Percentiles rank a stretch among this genome's conserved stretches.
phyloP scores from a whole-genome alignment of 2,797 vertebrate genomes.

The Hippopotamyrus pictus region DNA sequence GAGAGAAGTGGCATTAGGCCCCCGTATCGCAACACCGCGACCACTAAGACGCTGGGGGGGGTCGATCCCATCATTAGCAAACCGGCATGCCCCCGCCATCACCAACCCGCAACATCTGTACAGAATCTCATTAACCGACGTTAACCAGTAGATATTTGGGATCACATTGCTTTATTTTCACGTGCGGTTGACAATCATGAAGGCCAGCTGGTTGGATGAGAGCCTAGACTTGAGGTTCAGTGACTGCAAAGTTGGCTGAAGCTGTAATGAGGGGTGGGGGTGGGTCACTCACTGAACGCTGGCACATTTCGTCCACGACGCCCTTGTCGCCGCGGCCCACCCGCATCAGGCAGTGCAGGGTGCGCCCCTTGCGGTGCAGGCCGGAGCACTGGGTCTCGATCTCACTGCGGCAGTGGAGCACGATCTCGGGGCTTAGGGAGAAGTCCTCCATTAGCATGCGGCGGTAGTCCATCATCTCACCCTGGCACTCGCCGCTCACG shows the following conservation, averaged over 20 bases:
- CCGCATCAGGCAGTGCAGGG: conserved; percentile 93
- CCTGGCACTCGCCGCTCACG: conserved; percentile 92
- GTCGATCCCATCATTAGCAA: neutral
- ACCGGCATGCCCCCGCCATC: neutral
- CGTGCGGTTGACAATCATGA: neutral
- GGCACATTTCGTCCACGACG: conserved; percentile 74
- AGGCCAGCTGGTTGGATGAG: neutral
- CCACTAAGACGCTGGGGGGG: neutral
- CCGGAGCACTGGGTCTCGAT: conserved; percentile 92
- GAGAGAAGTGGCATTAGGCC: conserved; percentile 3
- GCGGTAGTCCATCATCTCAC: conserved; percentile 94
- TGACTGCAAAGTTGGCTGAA: neutral
- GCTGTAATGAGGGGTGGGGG: neutral
- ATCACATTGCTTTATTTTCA: neutral
- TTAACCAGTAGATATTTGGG: neutral
- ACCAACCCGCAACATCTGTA: too few relatives aligned
- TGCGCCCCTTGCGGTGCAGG: conserved; percentile 88
- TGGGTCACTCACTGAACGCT: conserved; percentile 74
- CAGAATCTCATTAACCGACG: neutral
- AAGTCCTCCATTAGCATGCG: conserved; percentile 98
- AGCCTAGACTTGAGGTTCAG: neutral
- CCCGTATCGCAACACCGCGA: neutral
- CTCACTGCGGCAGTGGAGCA: conserved; percentile 87
- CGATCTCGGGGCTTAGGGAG: conserved; percentile 92
- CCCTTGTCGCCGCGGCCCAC: conserved; percentile 79